These are phyloP conservation scores for Drosophila ficusphila DNA, from an alignment of 1,140 invertebrate species.

Conservation along the genomic window DNA sequence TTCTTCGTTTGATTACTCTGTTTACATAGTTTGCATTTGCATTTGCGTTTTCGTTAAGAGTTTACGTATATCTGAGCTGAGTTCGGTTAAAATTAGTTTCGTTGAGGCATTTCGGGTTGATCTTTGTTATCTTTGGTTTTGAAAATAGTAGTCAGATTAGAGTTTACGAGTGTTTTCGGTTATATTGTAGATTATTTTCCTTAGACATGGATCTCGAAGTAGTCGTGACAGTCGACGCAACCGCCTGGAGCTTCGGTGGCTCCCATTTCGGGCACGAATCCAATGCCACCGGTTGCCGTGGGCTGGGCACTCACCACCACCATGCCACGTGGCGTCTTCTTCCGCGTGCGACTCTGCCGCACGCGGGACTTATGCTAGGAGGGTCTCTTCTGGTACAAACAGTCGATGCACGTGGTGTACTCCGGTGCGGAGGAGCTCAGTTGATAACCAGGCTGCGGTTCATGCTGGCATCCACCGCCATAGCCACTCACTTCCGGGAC, in stretches of 20 bases:
- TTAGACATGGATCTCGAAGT: constrained; percentile 84
- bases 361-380: constrained; percentile 87
- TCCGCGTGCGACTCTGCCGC: constrained; percentile 84
- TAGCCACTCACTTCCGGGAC: constrained; percentile 51
- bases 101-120: constrained; percentile 70
- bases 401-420: constrained; percentile 88
- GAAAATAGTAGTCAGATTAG: constrained; percentile 20
- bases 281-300: constrained; percentile 62
- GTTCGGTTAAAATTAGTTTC: constrained; percentile 63
- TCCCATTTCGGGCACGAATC: constrained; percentile 62
- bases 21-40: constrained; percentile 35
- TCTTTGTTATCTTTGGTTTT: constrained; percentile 61
- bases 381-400: constrained; percentile 86
- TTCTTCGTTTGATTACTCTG: constrained; percentile 35
- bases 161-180: too few relatives aligned
- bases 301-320: constrained; percentile 68
- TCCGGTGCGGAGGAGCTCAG: constrained; percentile 87
- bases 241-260: constrained; percentile 51
- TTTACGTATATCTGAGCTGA: constrained; percentile 76
- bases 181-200: too few relatives aligned
- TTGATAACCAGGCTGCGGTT: constrained; percentile 79
- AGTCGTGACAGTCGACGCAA: constrained; percentile 83
- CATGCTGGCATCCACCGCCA: constrained; percentile 56
- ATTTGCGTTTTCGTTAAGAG: too few relatives aligned
- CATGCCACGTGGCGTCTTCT: constrained; percentile 78